Percentiles rank a stretch among this genome's conserved stretches.
Conservation (phyloP, 2,113 vertebrate species). For the Hipposideros armiger region DNA sequence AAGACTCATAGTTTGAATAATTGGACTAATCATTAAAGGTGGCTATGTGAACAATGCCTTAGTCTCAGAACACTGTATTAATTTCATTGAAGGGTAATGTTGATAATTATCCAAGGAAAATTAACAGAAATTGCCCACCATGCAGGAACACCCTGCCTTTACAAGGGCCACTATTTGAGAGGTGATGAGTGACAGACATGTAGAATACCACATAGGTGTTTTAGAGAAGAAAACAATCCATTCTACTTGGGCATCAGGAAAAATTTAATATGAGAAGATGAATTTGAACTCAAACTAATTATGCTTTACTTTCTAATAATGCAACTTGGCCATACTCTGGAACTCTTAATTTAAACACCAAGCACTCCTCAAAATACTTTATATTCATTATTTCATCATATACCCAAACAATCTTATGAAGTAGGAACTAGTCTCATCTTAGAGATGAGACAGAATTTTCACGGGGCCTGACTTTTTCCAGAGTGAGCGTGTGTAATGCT, state of each 20-base stretch:
- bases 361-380: constrained; percentile 1
- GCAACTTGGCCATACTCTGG: neutral
- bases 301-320: constrained; percentile 34
- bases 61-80: constrained; percentile 47
- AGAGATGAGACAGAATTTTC: neutral
- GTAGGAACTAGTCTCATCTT: neutral
- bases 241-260: neutral
- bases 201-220: neutral
- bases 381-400: neutral
- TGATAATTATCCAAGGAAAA: constrained; percentile 55
- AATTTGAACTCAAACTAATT: constrained; percentile 14
- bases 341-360: neutral
- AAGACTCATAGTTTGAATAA: constrained; percentile 42
- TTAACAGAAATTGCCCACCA: neutral
- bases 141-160: neutral
- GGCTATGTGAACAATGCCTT: constrained; percentile 2
- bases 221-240: neutral
- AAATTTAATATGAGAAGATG: neutral
- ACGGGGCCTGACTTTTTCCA: neutral
- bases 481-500: neutral
- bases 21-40: constrained; percentile 30
- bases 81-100: constrained; percentile 50
- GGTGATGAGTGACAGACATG: too few species aligned
- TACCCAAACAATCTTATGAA: neutral
- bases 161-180: neutral